Evolutionary conservation across 92 coral and sea anemone genomes (phyloP).

Genomic region (Zoanthus gigantus): DNA sequence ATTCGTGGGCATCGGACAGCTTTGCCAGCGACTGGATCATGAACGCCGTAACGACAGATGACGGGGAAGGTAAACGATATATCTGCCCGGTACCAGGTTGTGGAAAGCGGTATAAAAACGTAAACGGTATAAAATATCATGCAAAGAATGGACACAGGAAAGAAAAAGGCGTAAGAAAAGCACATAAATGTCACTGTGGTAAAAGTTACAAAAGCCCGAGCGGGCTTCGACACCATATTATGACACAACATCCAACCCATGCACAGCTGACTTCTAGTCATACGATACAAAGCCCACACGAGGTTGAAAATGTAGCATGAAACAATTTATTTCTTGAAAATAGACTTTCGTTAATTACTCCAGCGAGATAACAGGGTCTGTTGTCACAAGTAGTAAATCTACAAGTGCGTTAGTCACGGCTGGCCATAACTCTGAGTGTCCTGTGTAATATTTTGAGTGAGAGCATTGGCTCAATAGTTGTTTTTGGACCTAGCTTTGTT

Average conservation of each 20-base stretch:
- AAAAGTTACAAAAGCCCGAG: conserved; percentile 98
- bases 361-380: background rate
- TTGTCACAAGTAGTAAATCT: background rate
- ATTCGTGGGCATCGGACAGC: conserved; percentile 96
- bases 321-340: conserved; percentile 25
- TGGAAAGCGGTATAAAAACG: conserved; percentile 97
- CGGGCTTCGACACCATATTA: conserved; percentile 97
- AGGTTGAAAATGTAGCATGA: conserved; percentile 70
- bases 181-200: conserved; percentile 99
- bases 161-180: conserved; percentile 85
- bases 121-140: conserved; percentile 97
- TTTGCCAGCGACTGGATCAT: conserved; percentile 94
- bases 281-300: conserved; percentile 50
- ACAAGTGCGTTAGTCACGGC: conserved; percentile 24
- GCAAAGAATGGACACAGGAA: conserved; percentile 97
- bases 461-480: background rate
- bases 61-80: conserved; percentile 96
- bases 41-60: conserved; percentile 98
- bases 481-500: background rate
- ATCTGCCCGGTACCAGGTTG: conserved; percentile 99
- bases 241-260: conserved; percentile 86
- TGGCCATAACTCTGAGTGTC: background rate
- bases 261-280: conserved; percentile 56
- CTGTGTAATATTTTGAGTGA: background rate
- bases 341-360: background rate